These are phyloP conservation scores for Cataglyphis altisquamis DNA, from an alignment of 2,888 invertebrate species.

Conservation along the genomic window DNA sequence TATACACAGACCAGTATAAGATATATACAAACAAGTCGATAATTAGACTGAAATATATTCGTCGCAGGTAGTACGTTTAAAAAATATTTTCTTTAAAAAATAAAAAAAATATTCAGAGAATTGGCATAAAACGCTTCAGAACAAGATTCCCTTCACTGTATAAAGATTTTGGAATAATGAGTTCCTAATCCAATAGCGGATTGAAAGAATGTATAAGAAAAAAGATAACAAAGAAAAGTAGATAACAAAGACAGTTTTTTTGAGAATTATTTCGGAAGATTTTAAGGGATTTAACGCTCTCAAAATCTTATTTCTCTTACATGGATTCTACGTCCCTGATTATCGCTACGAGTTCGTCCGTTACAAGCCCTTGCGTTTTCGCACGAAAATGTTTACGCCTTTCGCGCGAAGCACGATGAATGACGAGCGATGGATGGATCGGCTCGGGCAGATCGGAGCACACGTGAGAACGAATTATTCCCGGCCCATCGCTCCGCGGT, in stretches of 20 bases:
- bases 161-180: background rate
- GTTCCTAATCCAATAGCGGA: background rate
- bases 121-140: too few relatives aligned
- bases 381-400: background rate
- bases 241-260: too few relatives aligned
- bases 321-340: conserved; percentile 3
- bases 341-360: background rate
- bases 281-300: background rate
- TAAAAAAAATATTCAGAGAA: too few relatives aligned
- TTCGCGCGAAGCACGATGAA: conserved; percentile 37
- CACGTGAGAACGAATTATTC: conserved; percentile 55
- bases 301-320: background rate
- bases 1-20: background rate
- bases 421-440: conserved; percentile 47
- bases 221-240: too few relatives aligned
- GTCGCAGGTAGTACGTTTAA: background rate
- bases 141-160: too few relatives aligned
- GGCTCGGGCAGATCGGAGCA: conserved; percentile 49
- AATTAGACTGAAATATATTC: background rate
- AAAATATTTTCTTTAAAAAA: too few relatives aligned
- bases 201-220: background rate
- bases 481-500: conserved; percentile 59
- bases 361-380: conserved; percentile 18
- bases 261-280: background rate
- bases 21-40: background rate